These are phyloP conservation scores for Phrynocephalus forsythii DNA, from an alignment of 2,797 vertebrate species.

Conservation along the genomic window DNA sequence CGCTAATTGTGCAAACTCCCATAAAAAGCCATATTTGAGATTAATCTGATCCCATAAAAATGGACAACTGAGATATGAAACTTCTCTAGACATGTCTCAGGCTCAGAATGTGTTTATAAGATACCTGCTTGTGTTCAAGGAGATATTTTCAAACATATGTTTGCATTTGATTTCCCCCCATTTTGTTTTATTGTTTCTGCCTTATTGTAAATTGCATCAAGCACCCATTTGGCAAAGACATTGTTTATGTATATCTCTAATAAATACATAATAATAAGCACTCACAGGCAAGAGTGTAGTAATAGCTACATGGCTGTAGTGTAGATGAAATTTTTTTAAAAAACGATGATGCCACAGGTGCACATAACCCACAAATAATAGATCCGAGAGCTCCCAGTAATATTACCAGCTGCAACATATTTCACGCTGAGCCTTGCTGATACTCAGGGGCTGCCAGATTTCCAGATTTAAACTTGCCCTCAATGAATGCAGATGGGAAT, in stretches of 20 bases:
- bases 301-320: neutral
- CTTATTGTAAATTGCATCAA: neutral
- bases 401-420: slow-evolving; percentile 25
- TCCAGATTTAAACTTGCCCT: neutral
- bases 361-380: neutral
- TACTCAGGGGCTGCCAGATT: neutral
- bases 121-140: neutral
- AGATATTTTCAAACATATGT: neutral
- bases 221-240: neutral
- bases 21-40: neutral
- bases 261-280: neutral
- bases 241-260: neutral
- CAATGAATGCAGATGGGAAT: neutral
- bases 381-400: neutral
- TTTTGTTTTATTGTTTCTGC: neutral
- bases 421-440: fast-evolving
- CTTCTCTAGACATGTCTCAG: neutral
- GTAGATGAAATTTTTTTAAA: neutral
- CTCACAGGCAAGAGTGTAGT: neutral
- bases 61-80: neutral
- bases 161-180: neutral
- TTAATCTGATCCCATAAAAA: slow-evolving; percentile 19
- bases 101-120: neutral
- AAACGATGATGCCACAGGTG: slow-evolving; percentile 11
- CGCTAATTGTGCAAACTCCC: neutral